phyloP scores from a whole-genome alignment of 2,113 vertebrate genomes.

The Tragelaphus scriptus region DNA sequence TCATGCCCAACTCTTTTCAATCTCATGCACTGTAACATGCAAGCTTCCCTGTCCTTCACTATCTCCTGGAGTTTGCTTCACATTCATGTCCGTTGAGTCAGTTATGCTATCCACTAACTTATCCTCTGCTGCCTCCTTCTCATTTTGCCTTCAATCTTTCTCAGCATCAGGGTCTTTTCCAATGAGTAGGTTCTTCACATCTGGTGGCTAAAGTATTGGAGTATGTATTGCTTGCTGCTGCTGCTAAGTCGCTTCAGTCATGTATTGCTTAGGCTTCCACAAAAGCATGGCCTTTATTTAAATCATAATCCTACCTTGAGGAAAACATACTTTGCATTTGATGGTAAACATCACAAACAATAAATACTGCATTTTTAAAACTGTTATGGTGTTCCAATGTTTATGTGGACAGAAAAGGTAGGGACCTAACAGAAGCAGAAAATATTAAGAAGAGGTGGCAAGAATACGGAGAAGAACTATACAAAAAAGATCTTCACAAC shows the following conservation, averaged over 20 bases:
- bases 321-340: neutral
- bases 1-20: neutral
- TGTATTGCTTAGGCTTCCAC: neutral
- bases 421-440: too few species aligned
- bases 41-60: neutral
- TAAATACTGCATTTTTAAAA: neutral
- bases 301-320: neutral
- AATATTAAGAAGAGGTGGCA: too few species aligned
- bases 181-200: neutral
- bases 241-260: too few species aligned
- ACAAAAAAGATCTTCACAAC: too few species aligned
- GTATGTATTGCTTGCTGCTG: neutral
- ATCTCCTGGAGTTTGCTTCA: neutral
- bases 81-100: neutral
- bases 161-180: neutral
- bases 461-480: too few species aligned
- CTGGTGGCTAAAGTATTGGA: neutral
- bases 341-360: neutral
- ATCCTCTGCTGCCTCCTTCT: neutral
- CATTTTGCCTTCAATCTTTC: neutral
- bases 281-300: neutral
- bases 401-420: too few species aligned
- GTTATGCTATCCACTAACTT: neutral
- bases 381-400: neutral
- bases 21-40: accelerated